phyloP scores from a whole-genome alignment of 2,113 vertebrate genomes.

The Chascanopsetta lugubris region DNA sequence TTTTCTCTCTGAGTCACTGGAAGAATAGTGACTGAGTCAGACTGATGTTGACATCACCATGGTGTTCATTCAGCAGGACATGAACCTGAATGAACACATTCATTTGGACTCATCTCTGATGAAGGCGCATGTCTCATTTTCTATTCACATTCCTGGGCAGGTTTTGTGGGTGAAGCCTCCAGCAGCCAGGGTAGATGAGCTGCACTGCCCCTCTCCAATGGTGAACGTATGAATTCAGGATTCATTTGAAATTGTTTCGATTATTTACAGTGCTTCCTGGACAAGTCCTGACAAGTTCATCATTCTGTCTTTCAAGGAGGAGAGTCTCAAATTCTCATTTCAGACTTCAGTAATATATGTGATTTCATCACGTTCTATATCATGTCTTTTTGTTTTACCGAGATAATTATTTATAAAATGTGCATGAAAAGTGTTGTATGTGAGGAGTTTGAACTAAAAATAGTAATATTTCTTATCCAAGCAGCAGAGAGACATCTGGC shows the following conservation, averaged over 20 bases:
- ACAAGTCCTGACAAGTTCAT: slow-evolving; percentile 22
- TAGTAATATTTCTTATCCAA: too few species aligned
- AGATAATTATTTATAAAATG: background rate
- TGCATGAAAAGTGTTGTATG: background rate
- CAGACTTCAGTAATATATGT: too few species aligned
- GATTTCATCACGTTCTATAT: background rate
- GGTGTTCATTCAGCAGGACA: too few species aligned
- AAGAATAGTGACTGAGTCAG: too few species aligned
- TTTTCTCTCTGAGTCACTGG: too few species aligned
- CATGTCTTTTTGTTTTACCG: background rate
- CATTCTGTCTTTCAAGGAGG: background rate
- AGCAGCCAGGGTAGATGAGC: background rate
- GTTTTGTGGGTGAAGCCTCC: background rate
- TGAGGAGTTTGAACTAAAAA: too few species aligned
- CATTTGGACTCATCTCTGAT: background rate
- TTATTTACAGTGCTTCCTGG: background rate
- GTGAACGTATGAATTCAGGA: slow-evolving; percentile 5
- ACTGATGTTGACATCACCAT: too few species aligned
- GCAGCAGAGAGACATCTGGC: too few species aligned
- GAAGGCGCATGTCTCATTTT: background rate
- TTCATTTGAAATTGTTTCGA: background rate
- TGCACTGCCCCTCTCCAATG: background rate
- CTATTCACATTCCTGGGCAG: background rate
- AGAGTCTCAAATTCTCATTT: background rate
- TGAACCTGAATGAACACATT: background rate